Evolutionary conservation across 2,888 invertebrate genomes (phyloP), one percentile per base, ranked within the genome.

Genomic region (Colletes collaris): DNA sequence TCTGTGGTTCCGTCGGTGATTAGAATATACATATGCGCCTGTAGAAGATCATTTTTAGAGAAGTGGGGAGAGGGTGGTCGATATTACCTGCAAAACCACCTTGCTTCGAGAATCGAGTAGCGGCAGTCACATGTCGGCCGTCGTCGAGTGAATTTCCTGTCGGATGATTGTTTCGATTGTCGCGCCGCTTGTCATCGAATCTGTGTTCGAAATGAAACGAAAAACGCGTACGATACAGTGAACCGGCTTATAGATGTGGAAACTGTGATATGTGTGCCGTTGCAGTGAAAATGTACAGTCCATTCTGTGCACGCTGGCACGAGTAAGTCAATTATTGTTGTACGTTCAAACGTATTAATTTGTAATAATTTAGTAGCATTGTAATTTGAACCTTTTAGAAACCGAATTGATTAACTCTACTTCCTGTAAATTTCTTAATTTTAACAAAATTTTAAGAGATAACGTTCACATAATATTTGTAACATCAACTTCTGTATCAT

Each of bases 61-160:
- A 76, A 76, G 93, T 93, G 60, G 88, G 89, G 88, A 85, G 74
- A 82, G 85, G 86, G 85, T 91, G 91, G 91, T 92, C 92, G 92
- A 92, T 91, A 91, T 88, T 89, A 87, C 85, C 84, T 79, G 84
- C 88, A 86, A 62, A 87, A 87, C 86, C 87, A 86, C 87, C 89
- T 88, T 88, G 83, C 86, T 87, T 75, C 73, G 76, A 81, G 89
- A 87, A 88, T 80, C 87, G 82, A 88, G 80, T 77, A 66, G 56
- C 86, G 87, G 86, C 85, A 91, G 92, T 92, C 91, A 91, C 91
- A 90, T 91, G 90, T 90, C 88, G 89, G 85, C 84, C 84, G 85
- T 86, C 86, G 88, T 88, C 87, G 82, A 81, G 82, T 82, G 82
- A 66, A 76, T 67, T 69, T 70, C 55, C 55, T 63, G 73, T 58